Base-by-base conservation (phyloP, 2,797 vertebrate species). In the Oreochromis mossambicus region DNA sequence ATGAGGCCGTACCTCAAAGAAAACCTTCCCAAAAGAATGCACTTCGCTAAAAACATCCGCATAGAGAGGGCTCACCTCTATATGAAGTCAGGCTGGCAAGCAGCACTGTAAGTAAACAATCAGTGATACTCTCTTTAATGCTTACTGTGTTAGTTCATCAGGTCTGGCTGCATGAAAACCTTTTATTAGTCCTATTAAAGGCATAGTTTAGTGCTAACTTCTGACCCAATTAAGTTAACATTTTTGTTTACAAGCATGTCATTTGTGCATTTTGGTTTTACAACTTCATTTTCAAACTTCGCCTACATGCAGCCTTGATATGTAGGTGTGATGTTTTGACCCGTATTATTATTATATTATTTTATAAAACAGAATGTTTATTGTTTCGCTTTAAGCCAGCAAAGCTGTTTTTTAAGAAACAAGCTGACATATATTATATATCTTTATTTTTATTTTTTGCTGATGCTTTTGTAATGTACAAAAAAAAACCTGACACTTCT, bases 51-150 rank as follows among this genome's bases (percentile, higher is more conserved):
- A 58, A 96, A 97, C 79, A 15, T 96, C 29, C 97, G 98, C 24
- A 98, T 98, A 43, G 97, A 98, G 91, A 96, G 96, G 84, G 97
- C 90, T 79, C 96, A 97, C 84, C 96, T 98, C n/a, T 88, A 98
- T 94, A 96, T 98, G 94, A 96, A 97, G 86, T 79, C 81, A 3
- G 96, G 97, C 88, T 98, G 98, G 97, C 95, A 86, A 75, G 78
- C 86, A 32, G 87, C 80, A 6, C 46, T 83, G 87, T 88, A 52
- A 88, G 86, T 63, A 15, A 38, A 36, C n/a, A 11, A 41, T 61
- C 4, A 54, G 17, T 48, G 34, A n/a, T 12, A 38, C 11, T 36
- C 11, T 38, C 4, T 77, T 68, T n/a, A 1, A 56, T 36, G 15
- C 50, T 70, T 29, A 8, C 19, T 17, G 34, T 24, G 52, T 75